phyloP scores from a whole-genome alignment of 2,888 invertebrate genomes.

The Cataglyphis livida region DNA sequence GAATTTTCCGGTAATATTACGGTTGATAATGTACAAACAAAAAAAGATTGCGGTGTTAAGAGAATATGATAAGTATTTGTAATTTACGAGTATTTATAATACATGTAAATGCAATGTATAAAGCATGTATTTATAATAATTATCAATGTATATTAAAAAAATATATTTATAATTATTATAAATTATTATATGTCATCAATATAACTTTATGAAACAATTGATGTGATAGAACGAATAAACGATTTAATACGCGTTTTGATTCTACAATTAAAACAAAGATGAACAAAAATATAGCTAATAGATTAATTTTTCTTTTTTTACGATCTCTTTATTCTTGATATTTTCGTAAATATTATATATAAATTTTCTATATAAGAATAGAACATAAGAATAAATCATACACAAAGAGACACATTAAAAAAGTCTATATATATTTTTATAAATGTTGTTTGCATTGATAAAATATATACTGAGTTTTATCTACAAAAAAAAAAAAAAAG shows the following conservation, averaged over 20 bases:
- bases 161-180: background rate
- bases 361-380: background rate
- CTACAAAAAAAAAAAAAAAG: background rate
- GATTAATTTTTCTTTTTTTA: slow-evolving; percentile 2
- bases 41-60: slow-evolving; percentile 13
- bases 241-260: background rate
- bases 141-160: background rate
- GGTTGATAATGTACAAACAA: slow-evolving; percentile 28
- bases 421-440: background rate
- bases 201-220: background rate
- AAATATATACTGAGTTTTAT: background rate
- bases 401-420: background rate
- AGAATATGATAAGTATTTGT: slow-evolving; percentile 30
- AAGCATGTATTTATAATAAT: background rate
- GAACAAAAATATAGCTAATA: background rate
- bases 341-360: background rate
- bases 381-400: background rate
- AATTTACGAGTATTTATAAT: background rate
- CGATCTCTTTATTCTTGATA: background rate
- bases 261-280: background rate
- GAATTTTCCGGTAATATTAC: background rate
- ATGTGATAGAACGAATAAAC: background rate
- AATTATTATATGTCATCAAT: background rate
- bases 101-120: background rate
- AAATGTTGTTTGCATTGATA: background rate